Conservation (phyloP, 2,113 vertebrate species). For the Hippocampus abdominalis region DNA sequence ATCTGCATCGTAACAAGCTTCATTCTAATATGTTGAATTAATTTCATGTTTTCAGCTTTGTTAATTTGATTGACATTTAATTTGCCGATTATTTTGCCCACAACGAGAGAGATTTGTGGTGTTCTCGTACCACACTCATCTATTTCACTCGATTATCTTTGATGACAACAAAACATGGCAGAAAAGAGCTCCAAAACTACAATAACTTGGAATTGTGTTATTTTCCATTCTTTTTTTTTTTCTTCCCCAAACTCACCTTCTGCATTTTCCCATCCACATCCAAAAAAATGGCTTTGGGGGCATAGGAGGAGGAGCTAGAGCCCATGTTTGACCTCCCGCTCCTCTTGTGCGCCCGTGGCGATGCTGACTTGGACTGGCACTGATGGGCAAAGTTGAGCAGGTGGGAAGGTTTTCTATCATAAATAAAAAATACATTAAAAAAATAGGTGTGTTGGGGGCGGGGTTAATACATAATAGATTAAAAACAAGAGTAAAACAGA, state of each 20-base stretch:
- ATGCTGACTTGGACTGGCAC: not conserved
- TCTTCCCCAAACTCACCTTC: conserved; percentile 57
- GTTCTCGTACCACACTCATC: not conserved
- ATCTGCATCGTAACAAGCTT: not conserved
- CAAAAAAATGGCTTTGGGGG: conserved; percentile 71
- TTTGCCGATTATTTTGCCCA: no score
- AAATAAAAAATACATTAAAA: not conserved
- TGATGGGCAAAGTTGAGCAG: conserved; percentile 2
- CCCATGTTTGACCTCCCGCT: conserved; percentile 67
- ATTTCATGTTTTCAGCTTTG: not conserved
- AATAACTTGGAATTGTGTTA: not conserved
- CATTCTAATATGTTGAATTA: not conserved
- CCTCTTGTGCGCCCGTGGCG: conserved; percentile 23
- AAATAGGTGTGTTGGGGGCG: no score
- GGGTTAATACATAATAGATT: not conserved
- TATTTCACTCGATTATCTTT: no score
- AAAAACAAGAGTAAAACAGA: not conserved
- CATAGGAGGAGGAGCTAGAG: conserved; percentile 71
- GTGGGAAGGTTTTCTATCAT: not conserved
- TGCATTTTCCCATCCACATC: conserved; percentile 75
- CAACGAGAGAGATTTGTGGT: not conserved
- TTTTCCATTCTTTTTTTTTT: not conserved
- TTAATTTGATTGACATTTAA: no score
- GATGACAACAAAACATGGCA: no score
- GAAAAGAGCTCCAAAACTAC: not conserved